Evolutionary conservation across 2,113 vertebrate genomes (phyloP).

Genomic region (Ophiodon elongatus): DNA sequence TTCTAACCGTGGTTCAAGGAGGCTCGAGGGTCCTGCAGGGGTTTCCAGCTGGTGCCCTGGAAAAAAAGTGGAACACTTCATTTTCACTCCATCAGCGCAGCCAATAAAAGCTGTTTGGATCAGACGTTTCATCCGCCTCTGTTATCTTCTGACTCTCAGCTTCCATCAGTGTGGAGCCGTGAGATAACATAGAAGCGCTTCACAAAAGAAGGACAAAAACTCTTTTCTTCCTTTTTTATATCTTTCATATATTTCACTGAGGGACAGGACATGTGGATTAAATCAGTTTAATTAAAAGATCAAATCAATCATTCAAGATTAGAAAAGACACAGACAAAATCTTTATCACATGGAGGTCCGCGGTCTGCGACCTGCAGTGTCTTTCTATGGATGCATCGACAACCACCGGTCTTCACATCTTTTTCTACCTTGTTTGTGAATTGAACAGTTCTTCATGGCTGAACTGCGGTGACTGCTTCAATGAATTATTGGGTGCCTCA

Average conservation of each 20-base stretch:
- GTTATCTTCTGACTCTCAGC: neutral
- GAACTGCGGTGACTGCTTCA: neutral
- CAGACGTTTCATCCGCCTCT: neutral
- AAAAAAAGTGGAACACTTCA: constrained; percentile 27
- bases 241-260: neutral
- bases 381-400: too few species aligned
- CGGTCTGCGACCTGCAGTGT: neutral
- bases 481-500: neutral
- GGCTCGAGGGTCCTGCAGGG: neutral
- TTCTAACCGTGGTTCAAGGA: constrained; percentile 12
- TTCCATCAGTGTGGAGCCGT: neutral
- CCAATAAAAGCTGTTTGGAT: constrained; percentile 8
- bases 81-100: constrained; percentile 11
- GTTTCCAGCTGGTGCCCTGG: constrained; percentile 22
- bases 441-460: neutral
- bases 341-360: neutral
- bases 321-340: neutral
- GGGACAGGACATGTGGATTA: neutral
- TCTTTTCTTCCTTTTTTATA: too few species aligned
- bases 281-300: neutral
- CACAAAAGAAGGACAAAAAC: neutral
- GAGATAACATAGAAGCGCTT: constrained; percentile 3
- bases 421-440: neutral
- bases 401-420: too few species aligned
- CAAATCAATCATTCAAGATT: neutral